Conservation (phyloP, 2,797 vertebrate genomes). For the Carapus acus region DNA sequence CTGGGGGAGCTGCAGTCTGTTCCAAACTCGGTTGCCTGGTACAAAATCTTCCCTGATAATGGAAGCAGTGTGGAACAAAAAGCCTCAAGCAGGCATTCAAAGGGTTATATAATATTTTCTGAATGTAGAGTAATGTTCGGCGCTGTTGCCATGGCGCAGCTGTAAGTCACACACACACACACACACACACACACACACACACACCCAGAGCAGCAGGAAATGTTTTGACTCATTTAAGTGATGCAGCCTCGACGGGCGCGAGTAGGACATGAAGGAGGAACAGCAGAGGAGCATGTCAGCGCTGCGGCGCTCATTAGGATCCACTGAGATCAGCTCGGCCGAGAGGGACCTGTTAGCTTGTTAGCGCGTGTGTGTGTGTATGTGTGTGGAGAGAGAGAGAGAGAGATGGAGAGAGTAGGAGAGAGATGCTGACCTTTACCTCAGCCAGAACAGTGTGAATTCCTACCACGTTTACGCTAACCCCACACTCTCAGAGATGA, state of each 20-base stretch:
- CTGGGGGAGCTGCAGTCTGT: neutral
- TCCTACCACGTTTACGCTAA: too few relatives aligned
- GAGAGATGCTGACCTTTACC: neutral
- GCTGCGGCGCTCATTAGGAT: constrained; percentile 39
- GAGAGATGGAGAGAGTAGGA: neutral
- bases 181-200: too few relatives aligned
- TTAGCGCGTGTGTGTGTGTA: constrained; percentile 17
- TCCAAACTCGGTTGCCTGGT: neutral
- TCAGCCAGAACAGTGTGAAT: neutral
- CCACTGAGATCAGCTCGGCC: constrained; percentile 26
- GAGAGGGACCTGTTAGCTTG: constrained; percentile 35
- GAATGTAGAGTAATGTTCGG: constrained; percentile 3
- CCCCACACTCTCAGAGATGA: neutral
- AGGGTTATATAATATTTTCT: constrained; percentile 10
- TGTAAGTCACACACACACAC: constrained; percentile 10
- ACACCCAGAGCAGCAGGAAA: constrained; percentile 37
- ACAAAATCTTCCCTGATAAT: constrained; percentile 5
- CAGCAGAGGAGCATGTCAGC: constrained; percentile 34
- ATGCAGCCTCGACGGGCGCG: constrained; percentile 18
- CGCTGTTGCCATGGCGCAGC: constrained; percentile 25
- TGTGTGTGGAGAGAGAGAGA: constrained; percentile 11
- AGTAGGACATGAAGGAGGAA: constrained; percentile 26
- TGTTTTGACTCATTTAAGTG: constrained; percentile 32
- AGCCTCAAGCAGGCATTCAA: constrained; percentile 3
- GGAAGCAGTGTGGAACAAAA: neutral